A percentile compares a stretch with the other conserved stretches of the same genome.
Evolutionary conservation across 2,888 invertebrate species (phyloP).

Genomic region (Syritta pipiens): DNA sequence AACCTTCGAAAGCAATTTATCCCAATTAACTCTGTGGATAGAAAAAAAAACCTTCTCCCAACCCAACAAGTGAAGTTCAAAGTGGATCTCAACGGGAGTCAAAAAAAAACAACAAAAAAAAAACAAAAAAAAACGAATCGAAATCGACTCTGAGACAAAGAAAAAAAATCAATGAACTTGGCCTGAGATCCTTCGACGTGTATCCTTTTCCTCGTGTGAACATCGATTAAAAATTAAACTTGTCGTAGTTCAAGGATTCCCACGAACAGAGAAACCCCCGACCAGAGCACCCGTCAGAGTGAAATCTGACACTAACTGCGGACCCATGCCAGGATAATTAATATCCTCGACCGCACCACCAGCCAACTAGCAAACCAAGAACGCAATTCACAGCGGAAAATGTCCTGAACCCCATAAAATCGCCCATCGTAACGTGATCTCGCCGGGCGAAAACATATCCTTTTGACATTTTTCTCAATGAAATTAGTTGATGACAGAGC

Average conservation of each 20-base stretch:
- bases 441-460: conserved; percentile 11
- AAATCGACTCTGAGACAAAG: too few relatives aligned
- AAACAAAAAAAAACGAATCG: background rate
- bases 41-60: too few relatives aligned
- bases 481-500: conserved; percentile 35
- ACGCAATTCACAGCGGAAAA: conserved; percentile 44
- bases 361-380: conserved; percentile 13
- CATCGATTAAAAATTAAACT: conserved; percentile 37
- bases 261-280: background rate
- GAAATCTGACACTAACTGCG: conserved; percentile 32
- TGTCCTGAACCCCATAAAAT: conserved; percentile 42
- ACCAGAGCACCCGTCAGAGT: background rate
- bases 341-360: conserved; percentile 16
- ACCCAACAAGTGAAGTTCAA: too few relatives aligned
- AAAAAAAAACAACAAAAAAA: too few relatives aligned
- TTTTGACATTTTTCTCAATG: conserved; percentile 44
- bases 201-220: conserved; percentile 29
- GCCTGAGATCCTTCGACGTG: too few relatives aligned
- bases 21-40: conserved; percentile 21
- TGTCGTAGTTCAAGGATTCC: conserved; percentile 44
- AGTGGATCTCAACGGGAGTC: too few relatives aligned
- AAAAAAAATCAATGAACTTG: too few relatives aligned
- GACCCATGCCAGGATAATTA: conserved; percentile 35
- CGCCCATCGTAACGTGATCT: conserved; percentile 35
- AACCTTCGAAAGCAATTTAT: too few relatives aligned